Conservation (phyloP, 2,113 vertebrate genomes). For the Anoplopoma fimbria region DNA sequence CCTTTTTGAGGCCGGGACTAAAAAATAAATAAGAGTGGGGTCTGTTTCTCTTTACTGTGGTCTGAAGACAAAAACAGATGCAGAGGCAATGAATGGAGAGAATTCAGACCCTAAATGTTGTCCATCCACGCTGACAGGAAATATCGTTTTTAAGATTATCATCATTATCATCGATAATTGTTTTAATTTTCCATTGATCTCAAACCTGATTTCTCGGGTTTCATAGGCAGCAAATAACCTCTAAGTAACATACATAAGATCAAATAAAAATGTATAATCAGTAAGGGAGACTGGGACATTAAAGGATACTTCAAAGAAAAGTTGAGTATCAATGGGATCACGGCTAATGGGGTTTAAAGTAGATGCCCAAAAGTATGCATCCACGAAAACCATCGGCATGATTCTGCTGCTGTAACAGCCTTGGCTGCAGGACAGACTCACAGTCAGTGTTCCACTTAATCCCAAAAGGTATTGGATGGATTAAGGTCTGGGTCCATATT, state of each 20-base stretch:
- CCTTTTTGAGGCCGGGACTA: slow-evolving; percentile 65
- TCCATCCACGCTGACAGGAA: slow-evolving; percentile 28
- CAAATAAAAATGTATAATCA: neutral
- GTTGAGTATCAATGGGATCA: too few species aligned
- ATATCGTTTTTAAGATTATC: slow-evolving; percentile 44
- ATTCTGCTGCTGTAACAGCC: neutral
- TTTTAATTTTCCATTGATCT: slow-evolving; percentile 9
- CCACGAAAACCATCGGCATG: neutral
- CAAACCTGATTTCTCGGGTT: too few species aligned
- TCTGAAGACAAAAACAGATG: slow-evolving; percentile 56
- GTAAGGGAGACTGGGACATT: neutral
- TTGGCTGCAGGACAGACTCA: neutral
- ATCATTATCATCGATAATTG: slow-evolving; percentile 38
- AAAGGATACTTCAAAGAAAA: neutral
- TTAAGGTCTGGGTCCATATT: neutral
- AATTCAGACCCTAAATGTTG: slow-evolving; percentile 11
- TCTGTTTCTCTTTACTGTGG: slow-evolving; percentile 12
- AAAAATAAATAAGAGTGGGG: slow-evolving; percentile 73
- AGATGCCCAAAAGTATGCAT: neutral
- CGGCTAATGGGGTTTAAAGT: neutral
- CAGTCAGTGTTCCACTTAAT: neutral
- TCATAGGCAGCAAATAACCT: neutral
- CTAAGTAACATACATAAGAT: too few species aligned
- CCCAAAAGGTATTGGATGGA: neutral
- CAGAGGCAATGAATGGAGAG: slow-evolving; percentile 23